These are phyloP conservation scores for Calypte anna DNA, from an alignment of 2,113 vertebrate genomes.

Conservation along the genomic window DNA sequence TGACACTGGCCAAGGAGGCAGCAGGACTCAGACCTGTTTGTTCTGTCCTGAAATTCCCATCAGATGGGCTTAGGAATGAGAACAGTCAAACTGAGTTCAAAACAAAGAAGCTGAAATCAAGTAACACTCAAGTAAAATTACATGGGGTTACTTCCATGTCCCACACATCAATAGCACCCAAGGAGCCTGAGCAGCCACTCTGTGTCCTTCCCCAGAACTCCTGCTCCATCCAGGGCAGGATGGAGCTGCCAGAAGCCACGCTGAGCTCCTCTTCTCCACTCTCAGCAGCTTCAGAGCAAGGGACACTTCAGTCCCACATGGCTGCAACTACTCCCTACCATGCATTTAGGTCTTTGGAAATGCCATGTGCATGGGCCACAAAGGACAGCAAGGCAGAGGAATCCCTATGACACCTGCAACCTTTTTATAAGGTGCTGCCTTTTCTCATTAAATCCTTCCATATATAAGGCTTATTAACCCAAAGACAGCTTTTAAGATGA, in stretches of 20 bases:
- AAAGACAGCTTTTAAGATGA: neutral
- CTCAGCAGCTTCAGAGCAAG: neutral
- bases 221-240: accelerated
- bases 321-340: neutral
- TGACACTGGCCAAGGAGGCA: neutral
- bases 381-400: neutral
- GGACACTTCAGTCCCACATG: neutral
- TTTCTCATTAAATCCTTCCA: neutral
- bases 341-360: accelerated
- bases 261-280: neutral
- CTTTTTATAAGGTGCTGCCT: neutral
- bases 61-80: neutral
- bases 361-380: accelerated
- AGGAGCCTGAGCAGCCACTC: neutral
- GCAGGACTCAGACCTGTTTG: neutral
- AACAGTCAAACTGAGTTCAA: neutral
- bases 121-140: neutral
- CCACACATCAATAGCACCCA: accelerated
- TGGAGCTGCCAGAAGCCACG: neutral
- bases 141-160: accelerated
- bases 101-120: neutral
- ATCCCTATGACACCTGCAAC: neutral
- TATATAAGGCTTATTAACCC: neutral
- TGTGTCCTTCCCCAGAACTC: neutral
- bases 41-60: neutral